Base-by-base conservation (phyloP, 2,113 vertebrate genomes). In the Solea solea region DNA sequence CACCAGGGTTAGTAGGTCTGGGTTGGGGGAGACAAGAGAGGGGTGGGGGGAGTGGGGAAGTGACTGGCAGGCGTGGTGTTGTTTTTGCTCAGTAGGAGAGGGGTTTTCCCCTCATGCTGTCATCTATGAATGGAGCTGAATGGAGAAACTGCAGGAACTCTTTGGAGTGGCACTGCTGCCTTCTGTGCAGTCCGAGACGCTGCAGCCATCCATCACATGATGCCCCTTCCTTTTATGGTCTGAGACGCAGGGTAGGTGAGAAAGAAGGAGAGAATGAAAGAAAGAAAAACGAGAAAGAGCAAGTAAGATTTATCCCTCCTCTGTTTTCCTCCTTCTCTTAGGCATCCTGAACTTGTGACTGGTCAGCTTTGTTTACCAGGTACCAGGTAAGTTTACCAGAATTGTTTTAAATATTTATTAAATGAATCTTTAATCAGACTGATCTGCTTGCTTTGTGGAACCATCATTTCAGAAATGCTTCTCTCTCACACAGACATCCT, bases 151-250 rank as follows among this genome's bases (percentile, higher is more conserved):
- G 80, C 84, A 90, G 84, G 66, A 65, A 57, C 52, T 40, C 57
- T 70, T 50, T 0, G 59, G 60, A 73, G 80, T 81, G 74, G 69
- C 80, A 76, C 78, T 69, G 48, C 42, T 73, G 65, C 54, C 56
- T 80, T 58, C 56, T 56, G 75, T 57, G 68, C 73, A 62, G 55
- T 82, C 48, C 53, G 55, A 58, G 68, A 28, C 72, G 62, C 52
- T 16, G 13, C 28, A 64, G 59, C 64, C 82, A 87, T 91, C 80
- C 70, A 28, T 90, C 86, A 90, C 77, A 58, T 74, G 34, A n/a
- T 79, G 76, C 82, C 76, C 54, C 61, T 77, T 64, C 84, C 87
- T 81, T 89, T 86, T 90, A 91, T 82, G 87, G 86, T 69, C 64
- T 65, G 64, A 77, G 71, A 71, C 14, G 7, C 39, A 72, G 68